phyloP scores from a whole-genome alignment of 92 coral and sea anemone genomes.

The Hydrozoanthus gracilis region DNA sequence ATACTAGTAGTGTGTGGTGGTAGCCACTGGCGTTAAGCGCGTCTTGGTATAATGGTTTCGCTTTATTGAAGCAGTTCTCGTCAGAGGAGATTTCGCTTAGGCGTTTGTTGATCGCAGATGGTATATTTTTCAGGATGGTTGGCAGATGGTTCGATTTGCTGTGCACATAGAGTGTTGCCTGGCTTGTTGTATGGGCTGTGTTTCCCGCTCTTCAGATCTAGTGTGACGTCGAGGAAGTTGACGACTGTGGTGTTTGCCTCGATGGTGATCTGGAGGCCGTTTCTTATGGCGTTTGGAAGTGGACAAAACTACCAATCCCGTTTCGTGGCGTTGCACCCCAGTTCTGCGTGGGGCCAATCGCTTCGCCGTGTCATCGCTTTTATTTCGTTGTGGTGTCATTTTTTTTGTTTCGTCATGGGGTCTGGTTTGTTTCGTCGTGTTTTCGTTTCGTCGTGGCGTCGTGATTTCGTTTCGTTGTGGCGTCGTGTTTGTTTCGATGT shows the following conservation, averaged over 20 bases:
- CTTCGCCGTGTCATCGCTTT: neutral
- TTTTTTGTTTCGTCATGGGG: no score
- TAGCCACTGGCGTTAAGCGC: neutral
- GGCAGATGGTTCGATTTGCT: slow-evolving; percentile 27
- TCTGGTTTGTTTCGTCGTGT: no score
- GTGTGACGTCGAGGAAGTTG: slow-evolving; percentile 25
- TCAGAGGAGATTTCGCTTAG: neutral
- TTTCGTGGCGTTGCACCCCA: neutral
- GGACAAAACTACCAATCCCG: neutral
- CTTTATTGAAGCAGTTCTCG: slow-evolving; percentile 11
- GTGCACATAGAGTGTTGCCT: slow-evolving; percentile 12
- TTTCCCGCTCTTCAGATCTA: slow-evolving; percentile 9
- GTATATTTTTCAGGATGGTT: neutral
- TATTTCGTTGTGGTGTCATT: neutral
- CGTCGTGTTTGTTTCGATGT: slow-evolving; percentile 2
- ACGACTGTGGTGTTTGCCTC: neutral
- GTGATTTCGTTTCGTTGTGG: no score
- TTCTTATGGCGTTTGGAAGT: neutral
- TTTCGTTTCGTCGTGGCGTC: no score
- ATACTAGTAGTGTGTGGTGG: neutral
- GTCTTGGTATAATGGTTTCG: neutral
- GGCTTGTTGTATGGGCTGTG: slow-evolving; percentile 33
- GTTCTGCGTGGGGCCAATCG: neutral
- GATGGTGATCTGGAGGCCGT: slow-evolving; percentile 17
- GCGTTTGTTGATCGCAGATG: neutral